Conservation (phyloP, 2,888 invertebrate genomes). For the Chloroclysta siterata region DNA sequence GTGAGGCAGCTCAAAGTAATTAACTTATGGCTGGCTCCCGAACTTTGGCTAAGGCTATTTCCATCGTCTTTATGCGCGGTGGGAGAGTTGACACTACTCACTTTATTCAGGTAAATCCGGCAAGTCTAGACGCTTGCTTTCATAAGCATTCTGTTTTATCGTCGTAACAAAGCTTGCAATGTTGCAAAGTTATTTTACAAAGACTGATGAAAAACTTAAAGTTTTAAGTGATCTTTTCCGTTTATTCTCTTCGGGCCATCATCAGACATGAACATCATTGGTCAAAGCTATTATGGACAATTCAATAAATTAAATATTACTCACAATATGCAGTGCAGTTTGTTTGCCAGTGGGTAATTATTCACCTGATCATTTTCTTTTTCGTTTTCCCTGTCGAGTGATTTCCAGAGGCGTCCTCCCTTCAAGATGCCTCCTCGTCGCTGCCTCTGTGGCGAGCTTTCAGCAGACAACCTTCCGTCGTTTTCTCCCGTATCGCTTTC, state of each 20-base stretch:
- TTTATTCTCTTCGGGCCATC: no score
- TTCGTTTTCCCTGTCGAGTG: slow-evolving; percentile 76
- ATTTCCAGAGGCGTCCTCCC: slow-evolving; percentile 91
- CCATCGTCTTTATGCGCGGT: slow-evolving; percentile 5
- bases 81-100: slow-evolving; percentile 2
- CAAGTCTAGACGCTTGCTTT: slow-evolving; percentile 11
- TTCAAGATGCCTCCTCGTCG: slow-evolving; percentile 90
- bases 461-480: slow-evolving; percentile 70
- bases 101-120: slow-evolving; percentile 5
- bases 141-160: neutral
- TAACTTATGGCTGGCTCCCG: neutral
- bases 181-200: no score
- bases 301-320: no score
- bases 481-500: slow-evolving; percentile 72
- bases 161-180: no score
- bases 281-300: no score
- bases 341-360: neutral
- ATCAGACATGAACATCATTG: no score
- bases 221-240: no score
- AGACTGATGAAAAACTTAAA: no score
- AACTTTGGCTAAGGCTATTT: slow-evolving; percentile 1
- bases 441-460: slow-evolving; percentile 85
- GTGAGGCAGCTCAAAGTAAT: no score
- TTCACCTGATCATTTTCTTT: slow-evolving; percentile 79
- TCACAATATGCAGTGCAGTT: no score